phyloP scores from a whole-genome alignment of 2,797 vertebrate genomes.

The Sebastes steindachneri region DNA sequence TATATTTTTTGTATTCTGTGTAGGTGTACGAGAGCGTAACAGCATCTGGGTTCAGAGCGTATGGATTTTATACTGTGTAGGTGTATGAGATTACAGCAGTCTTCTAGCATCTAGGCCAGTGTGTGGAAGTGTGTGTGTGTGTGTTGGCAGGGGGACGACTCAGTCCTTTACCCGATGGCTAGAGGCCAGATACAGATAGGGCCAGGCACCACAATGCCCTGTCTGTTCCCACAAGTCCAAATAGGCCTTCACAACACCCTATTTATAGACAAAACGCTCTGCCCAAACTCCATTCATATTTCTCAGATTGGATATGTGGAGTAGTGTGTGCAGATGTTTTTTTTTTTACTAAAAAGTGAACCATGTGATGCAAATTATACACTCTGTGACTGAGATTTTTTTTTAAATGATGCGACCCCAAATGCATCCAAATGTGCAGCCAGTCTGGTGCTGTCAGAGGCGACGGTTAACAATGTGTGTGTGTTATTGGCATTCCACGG shows the following conservation, averaged over 20 bases:
- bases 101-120: slow-evolving; percentile 17
- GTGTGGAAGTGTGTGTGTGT: neutral
- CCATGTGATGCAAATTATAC: neutral
- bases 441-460: slow-evolving; percentile 11
- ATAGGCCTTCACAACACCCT: slow-evolving; percentile 56
- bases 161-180: slow-evolving; percentile 55
- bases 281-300: slow-evolving; percentile 66
- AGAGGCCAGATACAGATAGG: slow-evolving; percentile 65
- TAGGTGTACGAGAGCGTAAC: slow-evolving; percentile 31
- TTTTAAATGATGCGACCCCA: neutral
- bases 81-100: slow-evolving; percentile 44
- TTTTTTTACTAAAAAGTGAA: neutral
- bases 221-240: slow-evolving; percentile 71
- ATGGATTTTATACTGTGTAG: slow-evolving; percentile 58
- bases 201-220: slow-evolving; percentile 59
- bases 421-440: slow-evolving; percentile 17
- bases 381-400: neutral
- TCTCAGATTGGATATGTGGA: slow-evolving; percentile 29
- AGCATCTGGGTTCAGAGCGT: slow-evolving; percentile 56
- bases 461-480: neutral
- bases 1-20: slow-evolving; percentile 15
- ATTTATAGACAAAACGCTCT: slow-evolving; percentile 64
- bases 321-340: neutral
- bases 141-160: neutral
- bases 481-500: neutral